A percentile compares a stretch with the other conserved stretches of the same genome.
Conservation (phyloP, 2,888 invertebrate species). For the Panorpa germanica region DNA sequence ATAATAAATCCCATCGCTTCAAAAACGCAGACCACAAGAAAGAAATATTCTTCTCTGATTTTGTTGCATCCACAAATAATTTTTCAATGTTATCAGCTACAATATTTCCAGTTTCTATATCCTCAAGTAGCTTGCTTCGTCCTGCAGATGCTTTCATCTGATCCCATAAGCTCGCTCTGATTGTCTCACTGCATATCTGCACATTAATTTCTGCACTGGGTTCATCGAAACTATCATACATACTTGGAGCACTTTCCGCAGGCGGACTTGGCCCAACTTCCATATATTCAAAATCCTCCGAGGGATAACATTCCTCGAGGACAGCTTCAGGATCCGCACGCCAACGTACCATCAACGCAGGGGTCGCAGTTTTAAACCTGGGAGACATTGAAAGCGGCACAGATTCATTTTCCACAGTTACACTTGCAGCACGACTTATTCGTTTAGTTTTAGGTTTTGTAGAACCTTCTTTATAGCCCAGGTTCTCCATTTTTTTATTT, state of each 20-base stretch:
- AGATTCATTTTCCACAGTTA: conserved; percentile 23
- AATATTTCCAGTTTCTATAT: conserved; percentile 49
- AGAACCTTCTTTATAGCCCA: conserved; percentile 38
- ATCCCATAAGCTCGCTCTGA: conserved; percentile 53
- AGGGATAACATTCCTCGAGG: conserved; percentile 47
- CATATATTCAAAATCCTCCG: conserved; percentile 55
- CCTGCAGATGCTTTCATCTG: conserved; percentile 53
- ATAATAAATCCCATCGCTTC: conserved; percentile 45
- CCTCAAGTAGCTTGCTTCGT: conserved; percentile 46
- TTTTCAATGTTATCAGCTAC: conserved; percentile 32
- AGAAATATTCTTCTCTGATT: conserved; percentile 49
- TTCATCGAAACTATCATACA: conserved; percentile 66
- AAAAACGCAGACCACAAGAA: conserved; percentile 58
- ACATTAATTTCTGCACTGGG: conserved; percentile 48
- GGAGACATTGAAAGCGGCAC: conserved; percentile 22
- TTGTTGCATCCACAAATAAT: conserved; percentile 34
- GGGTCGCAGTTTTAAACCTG: conserved; percentile 25
- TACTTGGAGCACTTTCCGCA: conserved; percentile 60
- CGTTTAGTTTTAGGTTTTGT: conserved; percentile 20
- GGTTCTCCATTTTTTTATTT: conserved; percentile 34
- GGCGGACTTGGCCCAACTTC: conserved; percentile 65
- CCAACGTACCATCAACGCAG: conserved; percentile 32
- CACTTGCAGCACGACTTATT: conserved; percentile 23
- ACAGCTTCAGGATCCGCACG: conserved; percentile 32
- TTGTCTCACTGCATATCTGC: conserved; percentile 52